Base-by-base conservation (phyloP, 2,797 vertebrate species). In the Chelmon rostratus region DNA sequence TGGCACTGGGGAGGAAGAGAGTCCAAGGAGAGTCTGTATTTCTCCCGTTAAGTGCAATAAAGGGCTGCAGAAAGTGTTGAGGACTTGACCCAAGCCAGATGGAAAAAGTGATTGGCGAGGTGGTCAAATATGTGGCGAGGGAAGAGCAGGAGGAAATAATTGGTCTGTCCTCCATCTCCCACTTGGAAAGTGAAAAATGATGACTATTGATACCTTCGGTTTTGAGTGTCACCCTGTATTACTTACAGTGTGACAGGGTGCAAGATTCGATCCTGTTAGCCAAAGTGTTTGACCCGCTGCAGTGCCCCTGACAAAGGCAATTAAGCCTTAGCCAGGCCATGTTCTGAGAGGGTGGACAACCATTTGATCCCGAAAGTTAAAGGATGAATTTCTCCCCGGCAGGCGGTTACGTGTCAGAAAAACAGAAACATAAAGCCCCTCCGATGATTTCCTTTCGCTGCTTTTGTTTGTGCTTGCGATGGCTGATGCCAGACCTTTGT, bases 261-360 rank as follows among this genome's bases (percentile, higher is more conserved):
- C 49, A 44, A 21, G 64, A 75, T 46, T 57, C 21, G 5, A 61
- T 83, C 37, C 69, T 42, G 54, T 56, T 49, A 73, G 23, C 23
- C 64, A 69, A 63, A 57, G 64, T 61, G 68, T 83, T 62, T 77
- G 79, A 81, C 71, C 74, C 68, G 52, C 73, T 62, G 68, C 38
- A 1, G 37, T 35, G 64, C 64, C 62, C 65, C 40, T 42, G 31
- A 70, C 28, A 65, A 64, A 79, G 69, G 66, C 76, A 73, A 78
- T 79, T 73, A 68, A 73, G 68, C 66, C 50, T 49, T 52, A 61
- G 54, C 53, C 16, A 8, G 47, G 63, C 33, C 21, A 21, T 10
- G 13, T 53, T 70, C 49, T 16, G 33, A 74, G 10, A 31, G 28
- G 37, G 37, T 40, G n/a, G 18, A 64, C 31, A 33, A 54, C 49